phyloP scores from a whole-genome alignment of 2,797 vertebrate genomes.

The Danio jaintianensis region DNA sequence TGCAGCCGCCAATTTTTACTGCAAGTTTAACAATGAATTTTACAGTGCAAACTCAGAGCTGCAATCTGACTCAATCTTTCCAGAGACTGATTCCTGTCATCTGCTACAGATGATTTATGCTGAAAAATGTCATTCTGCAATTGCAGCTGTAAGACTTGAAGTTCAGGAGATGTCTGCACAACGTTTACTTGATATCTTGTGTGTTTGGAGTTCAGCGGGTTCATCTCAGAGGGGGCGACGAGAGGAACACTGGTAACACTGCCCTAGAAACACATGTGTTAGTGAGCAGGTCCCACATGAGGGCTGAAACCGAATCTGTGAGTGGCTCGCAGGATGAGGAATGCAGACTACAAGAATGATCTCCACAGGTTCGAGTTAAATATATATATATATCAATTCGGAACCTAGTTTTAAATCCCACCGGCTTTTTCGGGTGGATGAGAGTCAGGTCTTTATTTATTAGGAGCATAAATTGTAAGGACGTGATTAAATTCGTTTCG shows the following conservation, averaged over 20 bases:
- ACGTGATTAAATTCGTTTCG: conserved; percentile 2
- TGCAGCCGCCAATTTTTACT: neutral
- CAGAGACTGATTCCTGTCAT: neutral
- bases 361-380: neutral
- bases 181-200: conserved; percentile 8
- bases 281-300: conserved; percentile 5
- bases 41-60: neutral
- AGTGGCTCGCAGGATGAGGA: neutral
- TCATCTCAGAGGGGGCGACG: neutral
- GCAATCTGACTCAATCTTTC: neutral
- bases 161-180: neutral
- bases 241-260: conserved; percentile 21
- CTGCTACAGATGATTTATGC: neutral
- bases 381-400: neutral
- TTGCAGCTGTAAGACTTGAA: neutral
- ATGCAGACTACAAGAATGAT: neutral
- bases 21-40: neutral
- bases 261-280: conserved; percentile 35
- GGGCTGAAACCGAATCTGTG: neutral
- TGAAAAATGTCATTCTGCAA: neutral
- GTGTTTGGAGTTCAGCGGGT: conserved; percentile 10
- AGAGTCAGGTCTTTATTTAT: neutral
- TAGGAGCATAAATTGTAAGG: neutral
- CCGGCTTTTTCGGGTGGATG: neutral
- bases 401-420: neutral